Evolutionary conservation across 2,113 vertebrate genomes (phyloP).

Genomic region (Lophius piscatorius): DNA sequence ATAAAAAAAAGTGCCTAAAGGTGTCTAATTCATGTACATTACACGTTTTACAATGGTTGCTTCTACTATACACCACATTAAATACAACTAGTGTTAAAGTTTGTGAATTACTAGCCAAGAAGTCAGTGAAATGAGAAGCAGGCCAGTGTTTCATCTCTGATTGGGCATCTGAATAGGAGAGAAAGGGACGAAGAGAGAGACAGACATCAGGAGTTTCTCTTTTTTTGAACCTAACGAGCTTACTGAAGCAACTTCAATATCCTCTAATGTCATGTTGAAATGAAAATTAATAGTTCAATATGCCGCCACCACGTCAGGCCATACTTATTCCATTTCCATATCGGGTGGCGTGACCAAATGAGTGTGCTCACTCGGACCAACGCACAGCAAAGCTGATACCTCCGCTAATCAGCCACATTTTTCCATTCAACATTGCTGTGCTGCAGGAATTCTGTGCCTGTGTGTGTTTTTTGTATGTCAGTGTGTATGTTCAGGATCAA

Average conservation of each 20-base stretch:
- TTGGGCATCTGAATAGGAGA: slow-evolving; percentile 52
- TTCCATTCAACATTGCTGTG: slow-evolving; percentile 71
- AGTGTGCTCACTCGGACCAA: slow-evolving; percentile 67
- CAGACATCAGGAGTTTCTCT: slow-evolving; percentile 62
- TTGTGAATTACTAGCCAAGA: slow-evolving; percentile 40
- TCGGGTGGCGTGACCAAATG: slow-evolving; percentile 84
- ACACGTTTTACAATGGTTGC: slow-evolving; percentile 20
- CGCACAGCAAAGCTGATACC: slow-evolving; percentile 79
- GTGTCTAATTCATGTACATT: slow-evolving; percentile 17
- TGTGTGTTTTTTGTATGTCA: slow-evolving; percentile 8
- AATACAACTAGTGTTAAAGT: slow-evolving; percentile 47
- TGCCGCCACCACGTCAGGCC: slow-evolving; percentile 65
- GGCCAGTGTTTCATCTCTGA: slow-evolving; percentile 68
- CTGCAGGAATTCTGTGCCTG: slow-evolving; percentile 48
- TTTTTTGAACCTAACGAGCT: slow-evolving; percentile 65
- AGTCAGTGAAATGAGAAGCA: slow-evolving; percentile 70
- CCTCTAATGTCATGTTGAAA: slow-evolving; percentile 83
- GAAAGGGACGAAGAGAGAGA: slow-evolving; percentile 32
- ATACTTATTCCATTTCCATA: slow-evolving; percentile 79
- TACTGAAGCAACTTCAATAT: slow-evolving; percentile 80
- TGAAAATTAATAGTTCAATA: slow-evolving; percentile 83
- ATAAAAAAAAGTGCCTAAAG: no score
- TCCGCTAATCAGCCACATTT: slow-evolving; percentile 80
- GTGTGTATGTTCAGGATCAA: slow-evolving; percentile 37
- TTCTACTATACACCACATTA: slow-evolving; percentile 34